Conservation (phyloP, 2,888 invertebrate genomes). For the Horisme vitalbata region DNA sequence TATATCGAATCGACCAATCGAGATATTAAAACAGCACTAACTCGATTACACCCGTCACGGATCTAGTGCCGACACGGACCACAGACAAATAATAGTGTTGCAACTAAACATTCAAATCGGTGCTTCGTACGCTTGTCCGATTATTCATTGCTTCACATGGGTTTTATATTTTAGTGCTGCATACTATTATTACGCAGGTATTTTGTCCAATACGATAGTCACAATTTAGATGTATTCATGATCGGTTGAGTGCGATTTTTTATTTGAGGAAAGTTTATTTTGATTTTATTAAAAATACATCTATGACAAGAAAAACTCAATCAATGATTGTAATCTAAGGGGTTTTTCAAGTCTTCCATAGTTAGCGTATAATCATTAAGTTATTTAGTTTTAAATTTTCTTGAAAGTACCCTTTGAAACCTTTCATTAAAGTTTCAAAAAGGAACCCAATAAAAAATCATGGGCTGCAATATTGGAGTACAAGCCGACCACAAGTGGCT, state of each 20-base stretch:
- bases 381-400: no score
- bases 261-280: no score
- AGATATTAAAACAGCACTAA: conserved; percentile 23
- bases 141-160: conserved; percentile 27
- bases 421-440: conserved; percentile 12
- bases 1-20: conserved; percentile 14
- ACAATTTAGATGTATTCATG: no score
- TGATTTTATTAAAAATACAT: no score
- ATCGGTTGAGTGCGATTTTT: no score
- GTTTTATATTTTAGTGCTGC: conserved; percentile 14
- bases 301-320: no score
- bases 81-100: conserved; percentile 21
- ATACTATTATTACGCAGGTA: conserved; percentile 17
- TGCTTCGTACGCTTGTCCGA: conserved; percentile 46
- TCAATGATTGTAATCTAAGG: no score
- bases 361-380: not conserved
- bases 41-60: conserved; percentile 37
- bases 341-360: no score
- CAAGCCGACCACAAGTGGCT: conserved; percentile 29
- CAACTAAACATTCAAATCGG: conserved; percentile 47
- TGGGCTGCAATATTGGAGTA: conserved; percentile 27
- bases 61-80: conserved; percentile 30
- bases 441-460: conserved; percentile 27
- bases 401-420: not conserved
- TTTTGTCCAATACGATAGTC: not conserved